These are phyloP conservation scores for Orestias chungarensis DNA, from an alignment of 2,797 vertebrate species.

Conservation along the genomic window DNA sequence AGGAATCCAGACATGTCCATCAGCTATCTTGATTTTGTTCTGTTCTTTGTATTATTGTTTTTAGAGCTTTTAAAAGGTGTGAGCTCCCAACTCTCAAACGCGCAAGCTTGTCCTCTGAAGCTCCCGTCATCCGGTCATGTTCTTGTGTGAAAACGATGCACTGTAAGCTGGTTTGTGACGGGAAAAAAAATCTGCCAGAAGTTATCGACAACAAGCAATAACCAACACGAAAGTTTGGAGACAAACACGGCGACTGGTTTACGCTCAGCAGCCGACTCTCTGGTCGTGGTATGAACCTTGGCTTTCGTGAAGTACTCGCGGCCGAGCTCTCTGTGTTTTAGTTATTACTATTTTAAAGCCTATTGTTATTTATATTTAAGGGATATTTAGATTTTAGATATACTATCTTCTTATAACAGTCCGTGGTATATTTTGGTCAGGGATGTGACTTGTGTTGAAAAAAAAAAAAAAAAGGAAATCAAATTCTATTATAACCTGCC, in stretches of 20 bases:
- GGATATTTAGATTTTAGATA: slow-evolving; percentile 84
- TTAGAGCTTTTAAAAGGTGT: slow-evolving; percentile 8
- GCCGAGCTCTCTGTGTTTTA: slow-evolving; percentile 72
- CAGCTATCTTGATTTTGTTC: not conserved
- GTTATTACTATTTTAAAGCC: slow-evolving; percentile 71
- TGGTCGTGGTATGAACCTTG: slow-evolving; percentile 56
- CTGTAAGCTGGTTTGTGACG: slow-evolving; percentile 59
- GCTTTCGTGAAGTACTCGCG: slow-evolving; percentile 63
- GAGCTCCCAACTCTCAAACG: slow-evolving; percentile 7
- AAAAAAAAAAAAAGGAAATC: slow-evolving; percentile 45
- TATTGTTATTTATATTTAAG: slow-evolving; percentile 86
- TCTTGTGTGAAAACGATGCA: slow-evolving; percentile 60
- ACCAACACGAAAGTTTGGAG: slow-evolving; percentile 54
- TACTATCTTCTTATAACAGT: slow-evolving; percentile 78
- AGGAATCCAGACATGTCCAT: slow-evolving; percentile 9
- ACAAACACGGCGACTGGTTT: slow-evolving; percentile 59
- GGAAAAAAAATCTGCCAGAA: slow-evolving; percentile 53
- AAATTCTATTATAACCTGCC: slow-evolving; percentile 80
- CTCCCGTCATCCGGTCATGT: slow-evolving; percentile 59
- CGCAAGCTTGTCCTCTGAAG: slow-evolving; percentile 46
- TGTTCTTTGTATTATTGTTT: slow-evolving; percentile 3
- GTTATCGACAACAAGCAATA: slow-evolving; percentile 75
- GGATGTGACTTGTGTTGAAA: slow-evolving; percentile 76
- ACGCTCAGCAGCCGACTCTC: slow-evolving; percentile 60
- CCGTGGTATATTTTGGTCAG: slow-evolving; percentile 76